Conservation (phyloP, 2,888 invertebrate genomes). For the Euplexia lucipara region DNA sequence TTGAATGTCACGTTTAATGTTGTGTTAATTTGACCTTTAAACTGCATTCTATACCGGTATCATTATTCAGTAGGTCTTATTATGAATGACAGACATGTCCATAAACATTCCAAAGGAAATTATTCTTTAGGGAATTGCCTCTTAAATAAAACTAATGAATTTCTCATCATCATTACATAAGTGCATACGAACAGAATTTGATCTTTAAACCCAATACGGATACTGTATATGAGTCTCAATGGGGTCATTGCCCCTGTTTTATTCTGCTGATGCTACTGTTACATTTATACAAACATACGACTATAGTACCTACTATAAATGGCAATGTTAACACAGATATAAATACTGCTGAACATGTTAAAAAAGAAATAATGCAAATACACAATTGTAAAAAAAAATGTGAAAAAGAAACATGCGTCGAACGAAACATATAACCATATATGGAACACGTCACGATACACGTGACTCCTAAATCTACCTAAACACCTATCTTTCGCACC, state of each 20-base stretch:
- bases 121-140: not conserved
- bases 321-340: not conserved
- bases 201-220: slow-evolving; percentile 30
- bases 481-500: slow-evolving; percentile 28
- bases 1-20: slow-evolving; percentile 36
- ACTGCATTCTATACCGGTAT: slow-evolving; percentile 43
- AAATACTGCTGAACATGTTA: not conserved
- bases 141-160: slow-evolving; percentile 7
- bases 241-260: slow-evolving; percentile 29
- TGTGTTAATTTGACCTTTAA: slow-evolving; percentile 48
- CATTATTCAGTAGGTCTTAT: slow-evolving; percentile 44
- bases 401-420: not conserved
- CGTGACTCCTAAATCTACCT: slow-evolving; percentile 27
- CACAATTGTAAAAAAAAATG: not conserved
- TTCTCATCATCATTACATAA: not conserved
- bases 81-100: slow-evolving; percentile 28
- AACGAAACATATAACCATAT: slow-evolving; percentile 9
- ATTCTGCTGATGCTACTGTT: slow-evolving; percentile 16
- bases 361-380: not conserved
- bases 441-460: slow-evolving; percentile 22
- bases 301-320: not conserved
- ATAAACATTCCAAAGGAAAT: slow-evolving; percentile 22
- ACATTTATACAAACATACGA: slow-evolving; percentile 2
- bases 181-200: slow-evolving; percentile 23
- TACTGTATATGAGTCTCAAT: slow-evolving; percentile 9